These are phyloP conservation scores for Helicoverpa zea DNA, from an alignment of 1,140 invertebrate genomes.

Conservation along the genomic window DNA sequence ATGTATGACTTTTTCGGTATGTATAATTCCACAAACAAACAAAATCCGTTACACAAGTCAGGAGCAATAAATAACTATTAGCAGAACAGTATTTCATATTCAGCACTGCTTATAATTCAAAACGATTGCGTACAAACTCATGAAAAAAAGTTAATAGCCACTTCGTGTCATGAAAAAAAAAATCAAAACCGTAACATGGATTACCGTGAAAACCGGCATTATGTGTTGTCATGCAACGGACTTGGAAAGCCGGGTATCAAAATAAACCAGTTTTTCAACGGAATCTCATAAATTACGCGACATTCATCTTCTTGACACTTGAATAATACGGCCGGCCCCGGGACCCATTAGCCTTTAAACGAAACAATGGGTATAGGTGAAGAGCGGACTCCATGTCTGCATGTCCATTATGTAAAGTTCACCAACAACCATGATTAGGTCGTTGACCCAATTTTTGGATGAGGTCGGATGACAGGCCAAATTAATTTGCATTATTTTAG, in stretches of 20 bases:
- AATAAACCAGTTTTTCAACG: slow-evolving; percentile 67
- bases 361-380: slow-evolving; percentile 72
- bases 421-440: slow-evolving; percentile 40
- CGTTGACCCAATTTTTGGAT: slow-evolving; percentile 32
- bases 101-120: slow-evolving; percentile 25
- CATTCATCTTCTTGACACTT: slow-evolving; percentile 83
- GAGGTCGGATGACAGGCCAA: slow-evolving; percentile 38
- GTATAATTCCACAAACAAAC: neutral
- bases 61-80: slow-evolving; percentile 7
- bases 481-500: slow-evolving; percentile 38
- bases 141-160: slow-evolving; percentile 44
- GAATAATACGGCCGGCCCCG: slow-evolving; percentile 73
- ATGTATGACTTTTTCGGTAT: too few relatives aligned
- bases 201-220: slow-evolving; percentile 53
- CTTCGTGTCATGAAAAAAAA: slow-evolving; percentile 50
- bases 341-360: slow-evolving; percentile 79
- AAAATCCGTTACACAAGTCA: neutral
- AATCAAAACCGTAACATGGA: slow-evolving; percentile 50
- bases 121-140: slow-evolving; percentile 37
- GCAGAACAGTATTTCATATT: slow-evolving; percentile 9
- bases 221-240: slow-evolving; percentile 49
- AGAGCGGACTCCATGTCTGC: slow-evolving; percentile 66
- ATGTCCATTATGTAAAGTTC: slow-evolving; percentile 63
- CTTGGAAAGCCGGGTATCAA: slow-evolving; percentile 54
- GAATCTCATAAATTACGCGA: slow-evolving; percentile 78